A percentile compares a stretch with the other conserved stretches of the same genome.
These are phyloP conservation scores for Megaceryle maxima DNA, from an alignment of 2,113 vertebrate genomes.

Conservation along the genomic window DNA sequence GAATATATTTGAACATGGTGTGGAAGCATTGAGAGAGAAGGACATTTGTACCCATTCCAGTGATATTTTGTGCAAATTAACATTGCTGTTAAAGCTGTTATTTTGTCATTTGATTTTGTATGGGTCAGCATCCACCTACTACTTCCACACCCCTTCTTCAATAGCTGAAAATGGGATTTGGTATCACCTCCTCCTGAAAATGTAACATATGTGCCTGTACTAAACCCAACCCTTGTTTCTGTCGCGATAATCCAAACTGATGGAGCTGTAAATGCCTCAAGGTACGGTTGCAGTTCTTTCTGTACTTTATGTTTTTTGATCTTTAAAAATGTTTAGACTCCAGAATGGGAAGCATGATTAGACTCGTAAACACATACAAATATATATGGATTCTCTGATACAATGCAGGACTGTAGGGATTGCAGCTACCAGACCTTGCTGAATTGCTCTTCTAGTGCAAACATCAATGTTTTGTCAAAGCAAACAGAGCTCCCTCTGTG, in stretches of 20 bases:
- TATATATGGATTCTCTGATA: neutral
- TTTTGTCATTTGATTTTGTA: neutral
- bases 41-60: neutral
- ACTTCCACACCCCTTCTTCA: neutral
- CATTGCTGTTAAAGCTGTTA: neutral
- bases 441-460: neutral
- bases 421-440: neutral
- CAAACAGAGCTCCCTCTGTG: rapidly evolving
- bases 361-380: neutral
- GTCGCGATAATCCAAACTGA: neutral
- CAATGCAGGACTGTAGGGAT: neutral
- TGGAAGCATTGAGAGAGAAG: neutral
- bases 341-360: neutral
- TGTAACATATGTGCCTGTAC: neutral
- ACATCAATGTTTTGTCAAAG: neutral
- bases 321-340: neutral
- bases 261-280: neutral
- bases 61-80: neutral
- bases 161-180: neutral
- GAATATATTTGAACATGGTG: neutral
- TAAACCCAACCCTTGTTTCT: neutral
- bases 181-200: neutral
- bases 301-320: neutral
- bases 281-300: neutral
- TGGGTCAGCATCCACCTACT: neutral